Percentiles rank a stretch among this genome's conserved stretches.
Evolutionary conservation across 2,797 vertebrate species (phyloP).

Genomic region (Erpetoichthys calabaricus): DNA sequence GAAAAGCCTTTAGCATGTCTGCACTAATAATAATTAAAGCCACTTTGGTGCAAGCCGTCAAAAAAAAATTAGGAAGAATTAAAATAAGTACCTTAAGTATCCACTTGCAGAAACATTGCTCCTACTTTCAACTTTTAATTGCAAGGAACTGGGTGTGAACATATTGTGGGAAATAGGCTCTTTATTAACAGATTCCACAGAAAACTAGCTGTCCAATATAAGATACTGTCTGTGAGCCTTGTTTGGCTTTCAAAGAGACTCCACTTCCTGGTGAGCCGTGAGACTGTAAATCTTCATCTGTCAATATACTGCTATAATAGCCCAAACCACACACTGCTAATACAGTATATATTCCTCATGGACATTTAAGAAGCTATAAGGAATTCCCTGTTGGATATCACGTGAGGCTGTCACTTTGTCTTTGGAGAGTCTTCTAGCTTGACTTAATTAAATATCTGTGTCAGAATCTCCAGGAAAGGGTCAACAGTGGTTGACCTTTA

Average conservation of each 20-base stretch:
- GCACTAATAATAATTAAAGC: too few species aligned
- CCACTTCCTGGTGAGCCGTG: constrained; percentile 32
- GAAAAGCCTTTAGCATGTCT: too few species aligned
- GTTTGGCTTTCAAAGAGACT: constrained; percentile 16
- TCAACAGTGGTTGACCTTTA: constrained; percentile 14
- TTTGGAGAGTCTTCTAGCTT: constrained; percentile 7
- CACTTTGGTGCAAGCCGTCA: too few species aligned
- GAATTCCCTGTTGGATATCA: not conserved
- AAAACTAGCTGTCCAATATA: too few species aligned
- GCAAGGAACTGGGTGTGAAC: too few species aligned
- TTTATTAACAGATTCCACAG: too few species aligned
- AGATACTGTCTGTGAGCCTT: not conserved
- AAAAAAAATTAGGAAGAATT: too few species aligned
- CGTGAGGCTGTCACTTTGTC: constrained; percentile 2
- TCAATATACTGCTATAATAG: not conserved
- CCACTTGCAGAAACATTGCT: too few species aligned
- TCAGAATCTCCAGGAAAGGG: constrained; percentile 12
- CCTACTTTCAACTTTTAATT: too few species aligned
- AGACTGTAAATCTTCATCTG: constrained; percentile 18
- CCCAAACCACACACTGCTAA: not conserved
- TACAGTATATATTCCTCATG: not conserved
- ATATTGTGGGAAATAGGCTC: too few species aligned
- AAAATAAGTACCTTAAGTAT: too few species aligned
- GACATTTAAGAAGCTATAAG: constrained; percentile 2
- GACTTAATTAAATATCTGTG: constrained; percentile 16